A percentile compares a stretch with the other conserved stretches of the same genome.
These are phyloP conservation scores for Tetragonula clypearis DNA, from an alignment of 1,140 invertebrate species.

Conservation along the genomic window DNA sequence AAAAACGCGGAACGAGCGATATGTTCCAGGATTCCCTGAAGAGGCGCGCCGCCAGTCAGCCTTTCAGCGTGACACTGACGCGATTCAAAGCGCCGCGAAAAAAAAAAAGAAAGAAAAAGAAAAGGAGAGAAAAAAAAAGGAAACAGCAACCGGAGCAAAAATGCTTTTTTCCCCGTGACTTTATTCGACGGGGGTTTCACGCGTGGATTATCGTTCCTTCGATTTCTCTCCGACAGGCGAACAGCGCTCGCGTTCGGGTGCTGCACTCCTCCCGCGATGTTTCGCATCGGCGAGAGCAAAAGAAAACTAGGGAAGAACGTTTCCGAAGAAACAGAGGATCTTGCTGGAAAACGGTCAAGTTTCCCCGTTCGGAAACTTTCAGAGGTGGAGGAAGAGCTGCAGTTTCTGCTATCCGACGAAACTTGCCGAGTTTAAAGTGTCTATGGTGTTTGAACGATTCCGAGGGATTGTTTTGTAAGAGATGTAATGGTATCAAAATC, in stretches of 20 bases:
- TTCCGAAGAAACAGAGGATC: not conserved
- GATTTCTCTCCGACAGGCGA: conserved; percentile 4
- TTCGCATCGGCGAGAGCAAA: conserved; percentile 3
- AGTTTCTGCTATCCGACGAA: not conserved
- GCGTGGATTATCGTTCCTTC: conserved; percentile 27
- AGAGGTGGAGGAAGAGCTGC: not conserved
- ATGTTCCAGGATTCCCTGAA: conserved; percentile 26
- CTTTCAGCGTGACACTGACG: conserved; percentile 39
- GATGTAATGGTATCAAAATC: conserved; percentile 20
- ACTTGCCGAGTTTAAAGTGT: conserved; percentile 7
- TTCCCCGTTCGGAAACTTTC: conserved; percentile 12
- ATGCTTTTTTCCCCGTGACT: conserved; percentile 34
- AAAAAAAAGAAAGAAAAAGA: not conserved
- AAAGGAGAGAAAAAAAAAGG: too few species aligned
- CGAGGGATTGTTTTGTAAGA: conserved; percentile 17
- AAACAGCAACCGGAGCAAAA: conserved; percentile 21
- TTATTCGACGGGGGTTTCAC: conserved; percentile 5
- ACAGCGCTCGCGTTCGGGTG: not conserved
- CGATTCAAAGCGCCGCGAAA: conserved; percentile 20
- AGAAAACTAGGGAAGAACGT: not conserved
- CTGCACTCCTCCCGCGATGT: not conserved
- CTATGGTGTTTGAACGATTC: conserved; percentile 1
- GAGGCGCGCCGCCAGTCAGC: not conserved
- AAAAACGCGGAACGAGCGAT: conserved; percentile 8
- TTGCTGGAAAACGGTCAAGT: conserved; percentile 31